These are phyloP conservation scores for Drosophila grimshawi DNA, from an alignment of 1,140 invertebrate genomes.

Conservation along the genomic window DNA sequence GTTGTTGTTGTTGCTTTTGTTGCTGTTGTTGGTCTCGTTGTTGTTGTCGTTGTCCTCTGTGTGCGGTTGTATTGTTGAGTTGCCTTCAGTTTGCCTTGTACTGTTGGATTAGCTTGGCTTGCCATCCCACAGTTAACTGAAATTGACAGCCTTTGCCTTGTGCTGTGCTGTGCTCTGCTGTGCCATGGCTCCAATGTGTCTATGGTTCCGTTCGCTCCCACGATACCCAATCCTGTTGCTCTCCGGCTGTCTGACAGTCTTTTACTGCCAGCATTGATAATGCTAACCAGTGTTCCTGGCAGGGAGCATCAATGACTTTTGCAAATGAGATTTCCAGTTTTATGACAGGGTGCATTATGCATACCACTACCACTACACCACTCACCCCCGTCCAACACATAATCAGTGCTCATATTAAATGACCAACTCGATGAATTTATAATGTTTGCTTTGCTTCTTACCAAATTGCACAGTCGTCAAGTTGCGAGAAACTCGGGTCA, in stretches of 20 bases:
- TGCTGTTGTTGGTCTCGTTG: slow-evolving; percentile 28
- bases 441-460: slow-evolving; percentile 8
- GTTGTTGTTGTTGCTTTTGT: slow-evolving; percentile 7
- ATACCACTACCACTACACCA: not conserved
- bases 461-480: slow-evolving; percentile 18
- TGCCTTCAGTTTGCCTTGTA: slow-evolving; percentile 36
- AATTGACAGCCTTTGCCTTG: slow-evolving; percentile 77
- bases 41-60: slow-evolving; percentile 13
- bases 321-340: slow-evolving; percentile 74
- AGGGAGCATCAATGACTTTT: slow-evolving; percentile 33
- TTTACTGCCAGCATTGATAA: slow-evolving; percentile 16
- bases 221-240: slow-evolving; percentile 7
- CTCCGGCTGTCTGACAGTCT: slow-evolving; percentile 39
- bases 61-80: slow-evolving; percentile 46
- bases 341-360: slow-evolving; percentile 63
- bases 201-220: slow-evolving; percentile 4
- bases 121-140: slow-evolving; percentile 63
- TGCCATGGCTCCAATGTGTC: slow-evolving; percentile 30
- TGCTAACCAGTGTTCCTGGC: slow-evolving; percentile 6
- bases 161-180: slow-evolving; percentile 58
- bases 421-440: slow-evolving; percentile 16
- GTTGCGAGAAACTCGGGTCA: slow-evolving; percentile 15
- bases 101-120: slow-evolving; percentile 24
- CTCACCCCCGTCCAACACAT: not conserved
- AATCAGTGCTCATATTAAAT: not conserved